Evolutionary conservation across 2,888 invertebrate genomes (phyloP).

Genomic region (Strigamia maritima): DNA sequence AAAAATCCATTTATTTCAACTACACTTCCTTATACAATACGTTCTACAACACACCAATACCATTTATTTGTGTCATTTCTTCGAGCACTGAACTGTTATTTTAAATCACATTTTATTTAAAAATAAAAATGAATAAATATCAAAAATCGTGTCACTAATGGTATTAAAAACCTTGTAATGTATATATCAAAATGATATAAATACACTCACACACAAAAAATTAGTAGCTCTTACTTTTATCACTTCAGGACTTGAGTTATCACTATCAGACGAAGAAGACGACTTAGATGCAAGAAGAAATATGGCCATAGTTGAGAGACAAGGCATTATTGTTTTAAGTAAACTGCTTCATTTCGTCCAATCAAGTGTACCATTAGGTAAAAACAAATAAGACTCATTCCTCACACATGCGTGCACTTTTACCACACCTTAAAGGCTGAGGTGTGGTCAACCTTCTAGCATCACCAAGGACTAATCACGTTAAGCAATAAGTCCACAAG

Average conservation of each 20-base stretch:
- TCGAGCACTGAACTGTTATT: neutral
- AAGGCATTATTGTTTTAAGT: conserved; percentile 13
- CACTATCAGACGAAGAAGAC: conserved; percentile 7
- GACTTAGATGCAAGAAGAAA: conserved; percentile 26
- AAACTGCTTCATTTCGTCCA: neutral
- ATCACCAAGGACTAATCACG: conserved; percentile 26
- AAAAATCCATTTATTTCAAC: neutral
- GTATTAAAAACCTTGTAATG: too few species aligned
- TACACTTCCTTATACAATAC: neutral
- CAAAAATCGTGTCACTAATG: neutral
- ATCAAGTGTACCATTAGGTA: neutral
- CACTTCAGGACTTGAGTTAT: neutral
- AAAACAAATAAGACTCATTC: conserved; percentile 5
- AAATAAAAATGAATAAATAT: neutral
- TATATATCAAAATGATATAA: neutral
- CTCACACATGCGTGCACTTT: conserved; percentile 13
- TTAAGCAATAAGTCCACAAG: neutral
- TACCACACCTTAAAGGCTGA: conserved; percentile 6
- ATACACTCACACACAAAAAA: neutral
- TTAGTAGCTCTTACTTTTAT: conserved; percentile 2
- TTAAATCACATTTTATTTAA: neutral
- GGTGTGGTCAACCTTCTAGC: conserved; percentile 25
- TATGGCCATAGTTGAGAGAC: conserved; percentile 23
- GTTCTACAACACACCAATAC: neutral
- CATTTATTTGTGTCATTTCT: neutral